These are phyloP conservation scores for Acanthisitta chloris DNA, from an alignment of 2,113 vertebrate species.

Conservation along the genomic window DNA sequence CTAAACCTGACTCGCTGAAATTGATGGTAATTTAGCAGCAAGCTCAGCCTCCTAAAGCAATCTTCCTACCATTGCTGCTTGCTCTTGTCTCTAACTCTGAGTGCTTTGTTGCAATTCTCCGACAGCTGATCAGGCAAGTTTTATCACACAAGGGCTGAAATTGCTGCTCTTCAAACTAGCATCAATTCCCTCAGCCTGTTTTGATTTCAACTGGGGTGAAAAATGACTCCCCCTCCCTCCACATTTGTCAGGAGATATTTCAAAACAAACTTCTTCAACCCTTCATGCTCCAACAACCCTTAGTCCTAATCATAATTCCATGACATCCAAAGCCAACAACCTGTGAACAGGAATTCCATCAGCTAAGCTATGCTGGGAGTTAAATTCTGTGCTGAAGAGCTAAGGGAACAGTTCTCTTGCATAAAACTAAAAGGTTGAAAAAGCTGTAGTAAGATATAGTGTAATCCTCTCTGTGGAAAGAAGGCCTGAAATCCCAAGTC, in stretches of 20 bases:
- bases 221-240: background rate
- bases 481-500: background rate
- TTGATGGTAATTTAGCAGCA: background rate
- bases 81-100: background rate
- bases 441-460: background rate
- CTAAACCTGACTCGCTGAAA: background rate
- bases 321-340: background rate
- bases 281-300: background rate
- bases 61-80: background rate
- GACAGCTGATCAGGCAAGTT: background rate
- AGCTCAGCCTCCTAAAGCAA: background rate
- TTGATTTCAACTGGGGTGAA: background rate
- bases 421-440: background rate
- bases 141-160: background rate
- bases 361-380: background rate
- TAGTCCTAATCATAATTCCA: background rate
- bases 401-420: background rate
- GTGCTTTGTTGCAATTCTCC: background rate
- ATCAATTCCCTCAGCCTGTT: background rate
- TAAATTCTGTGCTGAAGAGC: background rate
- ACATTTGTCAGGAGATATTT: background rate
- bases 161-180: accelerated
- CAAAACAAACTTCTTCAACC: background rate
- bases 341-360: background rate
- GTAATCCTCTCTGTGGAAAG: background rate